Base-by-base conservation (phyloP, 2,797 vertebrate genomes). In the Sebastolobus altivelis region DNA sequence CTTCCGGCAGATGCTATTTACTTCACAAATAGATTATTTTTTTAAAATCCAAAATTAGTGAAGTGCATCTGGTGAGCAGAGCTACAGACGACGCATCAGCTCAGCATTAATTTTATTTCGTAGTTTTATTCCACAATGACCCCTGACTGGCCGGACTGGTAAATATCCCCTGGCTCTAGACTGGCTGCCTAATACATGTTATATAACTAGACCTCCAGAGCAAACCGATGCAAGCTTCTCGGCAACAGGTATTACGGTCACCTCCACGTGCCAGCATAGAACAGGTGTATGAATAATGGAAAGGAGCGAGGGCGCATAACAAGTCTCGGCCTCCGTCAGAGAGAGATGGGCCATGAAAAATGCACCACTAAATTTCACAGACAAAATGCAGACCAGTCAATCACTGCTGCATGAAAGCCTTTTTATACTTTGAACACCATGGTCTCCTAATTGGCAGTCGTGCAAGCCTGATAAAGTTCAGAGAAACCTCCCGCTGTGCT, bases 91-190 rank as follows among this genome's bases (percentile, higher is more conserved):
- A 54, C 27, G 82, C 55, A 29, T 22, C 38, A 13, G 66, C 55
- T 62, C 46, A 35, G 27, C 43, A 62, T 63, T 37, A 2, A 60
- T 81, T 78, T 72, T 62, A 37, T 65, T 65, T 55, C 22, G 29
- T 49, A 46, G 38, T 68, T 72, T 81, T 55, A 56, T 62, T 81
- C 75, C 60, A 80, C 61, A 77, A 4, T 82, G 61, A 85, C 72
- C 69, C 66, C 61, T 75, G 59, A 75, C 38, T 58, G 49, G 12
- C 59, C 29, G 20, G 33, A 61, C 56, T 78, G 67, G 65, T 83
- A 92, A 83, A 91, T 65, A 87, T 80, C 82, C 73, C 60, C 55
- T 80, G 80, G 81, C 83, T 72, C 16, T 27, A 79, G 37, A 79
- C 74, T 72, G 54, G 56, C 70, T 72, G 72, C 63, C 31, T 65